Evolutionary conservation across 2,113 vertebrate species (phyloP).

Genomic region (Bostrychus sinensis): DNA sequence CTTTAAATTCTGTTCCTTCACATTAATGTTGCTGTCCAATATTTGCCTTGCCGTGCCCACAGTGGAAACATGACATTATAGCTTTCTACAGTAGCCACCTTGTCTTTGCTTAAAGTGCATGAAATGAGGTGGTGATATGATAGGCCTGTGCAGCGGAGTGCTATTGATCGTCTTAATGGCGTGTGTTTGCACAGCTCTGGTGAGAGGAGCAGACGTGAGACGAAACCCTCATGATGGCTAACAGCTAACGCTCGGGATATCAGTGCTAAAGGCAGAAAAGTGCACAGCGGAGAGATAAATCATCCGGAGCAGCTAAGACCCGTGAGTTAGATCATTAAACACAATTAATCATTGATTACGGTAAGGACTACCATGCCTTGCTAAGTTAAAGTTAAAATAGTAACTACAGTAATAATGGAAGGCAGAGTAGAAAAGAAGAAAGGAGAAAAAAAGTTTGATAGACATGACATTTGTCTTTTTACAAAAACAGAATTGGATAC

Average conservation of each 20-base stretch:
- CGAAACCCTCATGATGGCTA: neutral
- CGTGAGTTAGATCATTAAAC: slow-evolving; percentile 32
- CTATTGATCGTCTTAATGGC: slow-evolving; percentile 41
- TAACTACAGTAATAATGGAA: no score
- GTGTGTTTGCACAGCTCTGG: slow-evolving; percentile 20
- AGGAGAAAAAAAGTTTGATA: no score
- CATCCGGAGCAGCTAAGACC: slow-evolving; percentile 11
- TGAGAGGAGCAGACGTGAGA: slow-evolving; percentile 6
- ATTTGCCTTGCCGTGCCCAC: neutral
- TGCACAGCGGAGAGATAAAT: neutral
- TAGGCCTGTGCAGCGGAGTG: neutral
- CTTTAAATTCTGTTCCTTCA: slow-evolving; percentile 1
- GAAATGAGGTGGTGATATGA: slow-evolving; percentile 32
- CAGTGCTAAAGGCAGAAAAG: neutral
- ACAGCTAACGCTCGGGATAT: slow-evolving; percentile 8
- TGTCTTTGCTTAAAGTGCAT: slow-evolving; percentile 38
- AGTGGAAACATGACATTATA: slow-evolving; percentile 16
- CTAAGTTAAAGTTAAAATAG: no score
- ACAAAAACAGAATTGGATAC: no score
- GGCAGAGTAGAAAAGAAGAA: no score
- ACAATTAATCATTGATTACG: slow-evolving; percentile 19
- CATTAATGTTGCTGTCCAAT: slow-evolving; percentile 9
- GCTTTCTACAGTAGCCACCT: slow-evolving; percentile 1
- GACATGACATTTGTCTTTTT: no score
- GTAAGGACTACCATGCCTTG: neutral